These are phyloP conservation scores for Myopa testacea DNA, from an alignment of 2,888 invertebrate genomes.

Conservation along the genomic window DNA sequence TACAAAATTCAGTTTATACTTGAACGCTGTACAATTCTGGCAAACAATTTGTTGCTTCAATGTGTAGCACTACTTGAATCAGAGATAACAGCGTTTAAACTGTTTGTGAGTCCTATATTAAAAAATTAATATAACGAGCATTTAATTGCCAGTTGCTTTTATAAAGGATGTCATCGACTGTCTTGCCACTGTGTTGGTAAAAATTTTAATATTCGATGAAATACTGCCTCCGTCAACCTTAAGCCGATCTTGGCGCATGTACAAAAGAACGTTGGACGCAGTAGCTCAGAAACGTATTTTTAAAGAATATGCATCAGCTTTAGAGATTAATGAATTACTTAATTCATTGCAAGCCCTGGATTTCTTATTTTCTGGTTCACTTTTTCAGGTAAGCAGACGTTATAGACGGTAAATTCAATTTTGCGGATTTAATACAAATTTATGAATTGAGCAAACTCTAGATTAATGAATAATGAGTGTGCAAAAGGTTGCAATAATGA, in stretches of 20 bases:
- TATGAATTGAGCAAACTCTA: too few relatives aligned
- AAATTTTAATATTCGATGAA: slow-evolving; percentile 73
- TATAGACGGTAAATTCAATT: not conserved
- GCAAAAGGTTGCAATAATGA: too few relatives aligned
- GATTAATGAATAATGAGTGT: too few relatives aligned
- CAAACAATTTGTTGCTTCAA: slow-evolving; percentile 80
- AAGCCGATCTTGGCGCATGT: slow-evolving; percentile 79
- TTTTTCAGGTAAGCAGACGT: slow-evolving; percentile 73
- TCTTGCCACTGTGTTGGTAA: slow-evolving; percentile 76
- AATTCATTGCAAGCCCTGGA: slow-evolving; percentile 75
- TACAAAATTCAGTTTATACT: slow-evolving; percentile 77
- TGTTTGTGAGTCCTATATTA: slow-evolving; percentile 47
- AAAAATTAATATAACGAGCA: not conserved
- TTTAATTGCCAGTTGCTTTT: not conserved
- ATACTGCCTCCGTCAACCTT: slow-evolving; percentile 60
- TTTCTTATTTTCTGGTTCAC: slow-evolving; percentile 71
- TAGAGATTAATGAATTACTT: slow-evolving; percentile 75
- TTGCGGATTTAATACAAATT: not conserved
- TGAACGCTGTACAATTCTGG: slow-evolving; percentile 78
- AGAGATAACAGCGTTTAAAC: slow-evolving; percentile 63
- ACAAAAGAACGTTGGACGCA: slow-evolving; percentile 79
- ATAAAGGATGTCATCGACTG: slow-evolving; percentile 69
- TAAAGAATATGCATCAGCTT: slow-evolving; percentile 72
- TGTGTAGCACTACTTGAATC: slow-evolving; percentile 77
- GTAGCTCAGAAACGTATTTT: slow-evolving; percentile 74